Percentiles rank a stretch among this genome's conserved stretches.
Evolutionary conservation across 2,113 vertebrate genomes (phyloP).

Genomic region (Saccopteryx leptura): DNA sequence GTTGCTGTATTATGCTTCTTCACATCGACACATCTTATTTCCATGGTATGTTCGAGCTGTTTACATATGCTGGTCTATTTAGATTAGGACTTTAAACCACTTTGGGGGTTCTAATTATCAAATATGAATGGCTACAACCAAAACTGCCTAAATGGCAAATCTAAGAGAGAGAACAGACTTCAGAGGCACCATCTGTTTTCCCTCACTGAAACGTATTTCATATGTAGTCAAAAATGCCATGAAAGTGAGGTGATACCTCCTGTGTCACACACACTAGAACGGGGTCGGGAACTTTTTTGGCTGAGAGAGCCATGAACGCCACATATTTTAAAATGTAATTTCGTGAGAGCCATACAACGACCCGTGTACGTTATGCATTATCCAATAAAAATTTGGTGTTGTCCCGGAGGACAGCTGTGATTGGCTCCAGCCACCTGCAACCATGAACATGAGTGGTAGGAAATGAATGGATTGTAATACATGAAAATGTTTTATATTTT

Average conservation of each 20-base stretch:
- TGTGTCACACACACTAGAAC: neutral
- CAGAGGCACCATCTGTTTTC: conserved; percentile 50
- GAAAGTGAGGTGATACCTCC: conserved; percentile 21
- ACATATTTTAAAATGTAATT: too few species aligned
- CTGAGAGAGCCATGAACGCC: too few species aligned
- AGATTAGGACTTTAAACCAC: conserved; percentile 26
- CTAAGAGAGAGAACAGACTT: conserved; percentile 22
- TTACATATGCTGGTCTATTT: neutral
- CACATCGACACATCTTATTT: neutral
- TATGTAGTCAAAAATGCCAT: conserved; percentile 36
- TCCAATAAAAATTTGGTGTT: too few species aligned
- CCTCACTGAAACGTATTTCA: conserved; percentile 46
- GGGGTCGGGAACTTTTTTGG: too few species aligned
- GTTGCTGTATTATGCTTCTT: neutral
- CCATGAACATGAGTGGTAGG: too few species aligned
- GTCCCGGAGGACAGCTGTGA: too few species aligned
- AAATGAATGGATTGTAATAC: too few species aligned
- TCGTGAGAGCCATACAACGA: too few species aligned
- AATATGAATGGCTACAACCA: conserved; percentile 49
- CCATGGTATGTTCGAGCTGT: neutral
- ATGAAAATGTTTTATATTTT: too few species aligned
- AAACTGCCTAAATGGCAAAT: conserved; percentile 53
- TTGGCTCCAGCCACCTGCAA: too few species aligned
- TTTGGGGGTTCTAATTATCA: neutral
- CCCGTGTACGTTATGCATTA: too few species aligned